Conservation (phyloP, 53 echinoderm and acorn worm species). For the Paelopatides confundens region DNA sequence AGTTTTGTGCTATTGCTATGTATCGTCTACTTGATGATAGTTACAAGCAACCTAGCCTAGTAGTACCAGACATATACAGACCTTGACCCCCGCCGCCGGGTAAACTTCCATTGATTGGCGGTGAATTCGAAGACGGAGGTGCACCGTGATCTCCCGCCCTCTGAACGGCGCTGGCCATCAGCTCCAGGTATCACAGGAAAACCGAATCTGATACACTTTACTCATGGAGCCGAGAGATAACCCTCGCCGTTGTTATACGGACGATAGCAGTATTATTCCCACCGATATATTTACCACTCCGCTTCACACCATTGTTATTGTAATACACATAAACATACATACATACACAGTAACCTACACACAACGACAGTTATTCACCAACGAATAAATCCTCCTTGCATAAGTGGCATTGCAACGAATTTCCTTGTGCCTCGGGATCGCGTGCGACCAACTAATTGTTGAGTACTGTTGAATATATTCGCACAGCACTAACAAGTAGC, state of each 20-base stretch:
- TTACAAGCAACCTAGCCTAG: neutral
- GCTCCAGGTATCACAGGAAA: neutral
- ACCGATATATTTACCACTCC: neutral
- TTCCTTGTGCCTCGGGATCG: constrained; percentile 26
- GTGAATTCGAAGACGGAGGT: constrained; percentile 45
- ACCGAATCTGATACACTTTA: neutral
- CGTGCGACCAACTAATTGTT: constrained; percentile 35
- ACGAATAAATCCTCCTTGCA: constrained; percentile 11
- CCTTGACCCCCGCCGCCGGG: constrained; percentile 45
- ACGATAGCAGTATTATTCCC: neutral
- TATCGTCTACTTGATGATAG: no score
- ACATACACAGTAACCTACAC: neutral
- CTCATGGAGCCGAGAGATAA: neutral
- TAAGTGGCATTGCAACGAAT: constrained; percentile 35
- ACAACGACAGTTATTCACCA: neutral
- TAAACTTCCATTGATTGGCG: constrained; percentile 47
- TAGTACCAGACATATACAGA: constrained; percentile 44
- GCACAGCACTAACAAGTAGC: constrained; percentile 7
- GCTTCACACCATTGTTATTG: constrained; percentile 38
- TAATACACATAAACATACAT: neutral
- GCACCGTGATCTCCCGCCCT: constrained; percentile 40
- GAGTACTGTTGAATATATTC: constrained; percentile 6
- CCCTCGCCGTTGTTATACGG: constrained; percentile 2
- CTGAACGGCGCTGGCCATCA: constrained; percentile 30
- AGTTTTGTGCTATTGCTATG: no score